Conservation (phyloP, 2,888 invertebrate genomes). For the Pherbina coryleti region DNA sequence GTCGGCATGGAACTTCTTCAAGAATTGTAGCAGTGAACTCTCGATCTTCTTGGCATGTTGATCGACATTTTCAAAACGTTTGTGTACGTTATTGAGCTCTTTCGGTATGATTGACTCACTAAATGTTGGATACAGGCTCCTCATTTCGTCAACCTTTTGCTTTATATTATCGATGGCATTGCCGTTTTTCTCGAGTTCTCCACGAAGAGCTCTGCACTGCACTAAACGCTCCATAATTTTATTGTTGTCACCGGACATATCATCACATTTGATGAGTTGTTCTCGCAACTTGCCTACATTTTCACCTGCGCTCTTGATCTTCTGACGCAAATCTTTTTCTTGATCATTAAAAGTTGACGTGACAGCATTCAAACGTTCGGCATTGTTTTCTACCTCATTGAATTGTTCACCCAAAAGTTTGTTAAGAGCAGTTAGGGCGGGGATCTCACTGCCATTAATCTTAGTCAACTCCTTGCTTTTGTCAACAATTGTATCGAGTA, state of each 20-base stretch:
- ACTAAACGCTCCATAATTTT: conserved; percentile 85
- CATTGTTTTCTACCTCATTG: conserved; percentile 78
- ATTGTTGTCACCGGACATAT: conserved; percentile 87
- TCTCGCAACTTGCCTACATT: conserved; percentile 82
- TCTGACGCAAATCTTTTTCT: conserved; percentile 79
- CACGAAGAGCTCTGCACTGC: conserved; percentile 80
- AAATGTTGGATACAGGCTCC: conserved; percentile 82
- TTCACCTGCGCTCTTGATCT: conserved; percentile 80
- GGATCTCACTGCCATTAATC: conserved; percentile 79
- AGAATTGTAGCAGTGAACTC: conserved; percentile 80
- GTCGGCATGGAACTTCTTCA: conserved; percentile 89
- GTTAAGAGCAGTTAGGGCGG: conserved; percentile 76
- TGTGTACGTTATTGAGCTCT: conserved; percentile 86
- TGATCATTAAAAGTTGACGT: conserved; percentile 81
- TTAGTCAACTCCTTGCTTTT: conserved; percentile 85
- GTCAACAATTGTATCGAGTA: conserved; percentile 81
- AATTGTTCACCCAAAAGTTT: conserved; percentile 82
- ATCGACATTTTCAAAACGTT: conserved; percentile 83
- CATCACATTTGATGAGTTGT: conserved; percentile 89
- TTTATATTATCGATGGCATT: conserved; percentile 78
- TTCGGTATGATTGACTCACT: conserved; percentile 83
- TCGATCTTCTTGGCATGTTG: conserved; percentile 87
- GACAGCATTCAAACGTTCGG: conserved; percentile 80
- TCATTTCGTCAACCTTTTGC: conserved; percentile 78
- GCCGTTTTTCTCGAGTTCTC: conserved; percentile 78